Evolutionary conservation across 2,888 invertebrate species (phyloP), one percentile per base, ranked within the genome.

Genomic region (Gandaritis pyraliata): DNA sequence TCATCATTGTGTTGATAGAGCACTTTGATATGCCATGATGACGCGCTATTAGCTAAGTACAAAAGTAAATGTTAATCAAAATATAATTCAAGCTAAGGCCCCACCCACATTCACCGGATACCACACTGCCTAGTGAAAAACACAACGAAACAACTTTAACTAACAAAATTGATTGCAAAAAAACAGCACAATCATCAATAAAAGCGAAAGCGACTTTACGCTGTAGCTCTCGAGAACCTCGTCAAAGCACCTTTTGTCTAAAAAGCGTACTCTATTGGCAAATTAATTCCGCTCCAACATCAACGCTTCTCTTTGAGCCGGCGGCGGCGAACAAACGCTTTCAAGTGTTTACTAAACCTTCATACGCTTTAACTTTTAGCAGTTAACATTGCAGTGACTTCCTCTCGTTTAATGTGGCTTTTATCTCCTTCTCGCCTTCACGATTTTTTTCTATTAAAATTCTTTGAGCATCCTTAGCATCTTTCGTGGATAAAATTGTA

Each of bases 191-290:
- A 29, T 29, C 10, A 30, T 15, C n/a, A 46, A 15, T 7, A 47
- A 52, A 61, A 18, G 29, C 58, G 58, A 49, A 58, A 58, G 68
- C 64, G 60, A 71, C 64, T 58, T 72, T 69, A 65, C 53, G 70
- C 66, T 67, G 61, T 68, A 73, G 72, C 70, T 68, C 75, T 76
- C 65, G 72, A 64, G 70, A 73, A 66, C 70, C 73, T 78, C 77
- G 75, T 83, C 81, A 82, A 83, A 83, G 82, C 75, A 80, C 76
- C 39, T 81, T 85, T 84, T 85, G 81, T 81, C 65, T 72, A 73
- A 73, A 77, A 79, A 76, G 79, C 77, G 73, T 72, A 75, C 75
- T 79, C 74, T 81, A 82, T 85, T 81, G 82, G 80, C 80, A 83
- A 86, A 84, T 86, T 87, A 85, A 85, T 87, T 82, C 70, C 69